These are phyloP conservation scores for Pilophorus perplexus DNA, from an alignment of 2,888 invertebrate genomes.

Conservation along the genomic window DNA sequence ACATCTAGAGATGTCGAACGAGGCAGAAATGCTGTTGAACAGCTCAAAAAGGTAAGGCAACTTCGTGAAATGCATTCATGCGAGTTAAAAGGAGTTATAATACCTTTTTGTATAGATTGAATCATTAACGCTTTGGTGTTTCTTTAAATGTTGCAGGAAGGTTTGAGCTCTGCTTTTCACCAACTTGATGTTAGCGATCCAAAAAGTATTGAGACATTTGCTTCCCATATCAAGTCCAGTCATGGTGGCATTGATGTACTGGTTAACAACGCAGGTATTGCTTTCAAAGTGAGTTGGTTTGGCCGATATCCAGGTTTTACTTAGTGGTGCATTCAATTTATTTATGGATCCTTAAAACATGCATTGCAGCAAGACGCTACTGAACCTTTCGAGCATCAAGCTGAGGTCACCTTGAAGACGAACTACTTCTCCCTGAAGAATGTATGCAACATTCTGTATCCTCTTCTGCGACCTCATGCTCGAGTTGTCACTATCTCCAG, in stretches of 20 bases:
- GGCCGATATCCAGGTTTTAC: no score
- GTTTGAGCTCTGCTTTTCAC: constrained; percentile 59
- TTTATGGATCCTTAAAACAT: background rate
- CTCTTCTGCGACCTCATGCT: constrained; percentile 66
- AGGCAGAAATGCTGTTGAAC: constrained; percentile 61
- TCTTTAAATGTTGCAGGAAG: constrained; percentile 49
- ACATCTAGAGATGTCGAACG: constrained; percentile 62
- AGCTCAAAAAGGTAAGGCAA: constrained; percentile 57
- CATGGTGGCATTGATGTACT: constrained; percentile 70
- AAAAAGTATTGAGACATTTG: constrained; percentile 60
- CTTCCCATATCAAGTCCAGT: constrained; percentile 59
- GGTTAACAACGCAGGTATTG: constrained; percentile 75
- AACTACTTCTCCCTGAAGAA: constrained; percentile 68
- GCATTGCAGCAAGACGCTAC: constrained; percentile 56
- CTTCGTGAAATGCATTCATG: no score
- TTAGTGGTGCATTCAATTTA: background rate
- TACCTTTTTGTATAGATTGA: no score
- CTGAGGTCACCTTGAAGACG: constrained; percentile 63
- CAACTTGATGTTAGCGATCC: constrained; percentile 66
- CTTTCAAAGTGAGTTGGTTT: constrained; percentile 53
- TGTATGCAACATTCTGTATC: constrained; percentile 68
- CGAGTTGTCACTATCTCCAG: constrained; percentile 76
- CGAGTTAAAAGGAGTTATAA: no score
- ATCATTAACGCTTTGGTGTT: no score
- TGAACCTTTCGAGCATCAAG: constrained; percentile 66